These are phyloP conservation scores for Gracilinanus agilis DNA, from an alignment of 2,113 vertebrate species.

Conservation along the genomic window DNA sequence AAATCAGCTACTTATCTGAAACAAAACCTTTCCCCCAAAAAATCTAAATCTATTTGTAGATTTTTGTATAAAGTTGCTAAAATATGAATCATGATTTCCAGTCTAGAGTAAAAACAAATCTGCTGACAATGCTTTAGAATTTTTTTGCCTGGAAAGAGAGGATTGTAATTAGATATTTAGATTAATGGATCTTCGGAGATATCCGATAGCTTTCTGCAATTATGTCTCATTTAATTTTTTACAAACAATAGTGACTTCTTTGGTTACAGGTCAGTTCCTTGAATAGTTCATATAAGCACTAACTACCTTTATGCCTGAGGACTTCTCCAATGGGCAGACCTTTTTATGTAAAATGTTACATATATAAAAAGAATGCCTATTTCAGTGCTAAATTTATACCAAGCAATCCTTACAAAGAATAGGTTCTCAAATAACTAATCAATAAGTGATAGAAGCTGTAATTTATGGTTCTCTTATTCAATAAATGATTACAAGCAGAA, in stretches of 20 bases:
- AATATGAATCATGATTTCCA: conserved; percentile 26
- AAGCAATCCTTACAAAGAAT: background rate
- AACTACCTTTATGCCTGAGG: background rate
- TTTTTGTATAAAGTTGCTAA: conserved; percentile 6
- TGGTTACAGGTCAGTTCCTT: background rate
- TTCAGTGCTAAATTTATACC: background rate
- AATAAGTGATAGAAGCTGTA: background rate
- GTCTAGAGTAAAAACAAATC: background rate
- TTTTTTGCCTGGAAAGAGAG: background rate
- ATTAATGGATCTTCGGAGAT: background rate
- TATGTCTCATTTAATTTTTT: background rate
- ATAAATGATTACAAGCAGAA: background rate
- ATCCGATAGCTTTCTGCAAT: background rate
- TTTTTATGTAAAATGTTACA: background rate
- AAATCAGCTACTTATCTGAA: background rate
- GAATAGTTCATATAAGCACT: background rate
- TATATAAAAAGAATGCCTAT: background rate
- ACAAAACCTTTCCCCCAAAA: conserved; percentile 2
- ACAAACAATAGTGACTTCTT: background rate
- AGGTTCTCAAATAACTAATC: background rate
- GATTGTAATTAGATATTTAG: background rate
- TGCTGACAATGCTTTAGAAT: background rate
- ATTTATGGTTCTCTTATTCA: conserved; percentile 24
- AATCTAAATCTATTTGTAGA: conserved; percentile 11
- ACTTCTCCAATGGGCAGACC: background rate